Base-by-base conservation (phyloP, 2,797 vertebrate genomes). In the Oreortyx pictus region DNA sequence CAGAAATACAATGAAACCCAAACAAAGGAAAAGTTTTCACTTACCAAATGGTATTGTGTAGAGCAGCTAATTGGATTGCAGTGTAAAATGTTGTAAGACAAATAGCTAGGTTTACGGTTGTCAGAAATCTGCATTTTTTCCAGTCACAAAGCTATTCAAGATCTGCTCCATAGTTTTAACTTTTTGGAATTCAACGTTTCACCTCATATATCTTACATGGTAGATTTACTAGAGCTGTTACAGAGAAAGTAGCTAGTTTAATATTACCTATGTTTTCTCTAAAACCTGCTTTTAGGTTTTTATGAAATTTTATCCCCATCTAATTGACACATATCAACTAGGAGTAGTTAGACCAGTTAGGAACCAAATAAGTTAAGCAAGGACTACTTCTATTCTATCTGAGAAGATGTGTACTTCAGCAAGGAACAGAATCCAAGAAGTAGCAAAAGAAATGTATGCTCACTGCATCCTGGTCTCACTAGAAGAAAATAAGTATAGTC, bases 21-120 rank as follows among this genome's bases (percentile, higher is more conserved):
- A 95, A 96, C 57, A 79, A 96, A 96, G 57, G 81, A 60, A 90
- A 94, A 91, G 71, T 95, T 90, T 94, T 96, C 93, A 86, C 82
- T 95, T 95, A 91, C 57, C 80, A 94, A 93, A 86, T 91, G 80
- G 70, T 56, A 94, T 12, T 66, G 47, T 47, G 72, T 46, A 88
- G 43, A 16, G 54, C 13, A 86, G 39, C 7, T 96, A 93, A 94
- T 70, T 94, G 86, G 80, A 72, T 35, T 35, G 65, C 68, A 88
- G 16, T 83, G 60, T 80, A 78, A 96, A 93, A 95, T 65, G 14
- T 71, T 94, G 54, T 84, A 88, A 96, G 82, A 74, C 44, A 78
- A 35, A 79, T 46, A 91, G 27, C 17, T 44, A 90, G 13, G 25
- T 50, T 88, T 67, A 84, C 25, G 56, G n/a, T 84, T 87, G 54